Percentiles rank a stretch among this genome's conserved stretches.
These are phyloP conservation scores for Nylanderia fulva DNA, from an alignment of 1,140 invertebrate species.

Conservation along the genomic window DNA sequence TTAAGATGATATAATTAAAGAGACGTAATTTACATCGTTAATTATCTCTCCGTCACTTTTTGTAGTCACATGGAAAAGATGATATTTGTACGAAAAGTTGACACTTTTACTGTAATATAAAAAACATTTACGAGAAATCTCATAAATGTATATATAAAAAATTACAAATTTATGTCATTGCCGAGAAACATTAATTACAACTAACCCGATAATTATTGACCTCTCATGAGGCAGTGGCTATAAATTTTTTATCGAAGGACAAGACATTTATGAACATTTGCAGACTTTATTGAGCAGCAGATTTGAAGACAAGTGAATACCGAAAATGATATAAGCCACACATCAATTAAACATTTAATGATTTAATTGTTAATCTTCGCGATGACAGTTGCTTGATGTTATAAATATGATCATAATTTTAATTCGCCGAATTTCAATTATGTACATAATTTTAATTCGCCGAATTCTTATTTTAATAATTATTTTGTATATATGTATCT, in stretches of 20 bases:
- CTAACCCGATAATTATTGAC: conserved; percentile 69
- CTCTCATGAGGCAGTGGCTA: conserved; percentile 53
- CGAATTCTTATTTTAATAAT: too few relatives aligned
- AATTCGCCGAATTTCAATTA: too few relatives aligned
- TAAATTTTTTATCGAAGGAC: conserved; percentile 64
- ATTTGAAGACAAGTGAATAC: not conserved
- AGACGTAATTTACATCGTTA: conserved; percentile 1
- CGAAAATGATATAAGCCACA: not conserved
- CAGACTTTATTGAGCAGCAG: conserved; percentile 53
- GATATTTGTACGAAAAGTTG: not conserved
- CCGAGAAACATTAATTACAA: conserved; percentile 71
- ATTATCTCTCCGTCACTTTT: conserved; percentile 13
- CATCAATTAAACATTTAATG: conserved; percentile 16
- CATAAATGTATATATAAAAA: conserved; percentile 69
- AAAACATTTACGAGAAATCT: conserved; percentile 58
- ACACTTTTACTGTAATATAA: conserved; percentile 8
- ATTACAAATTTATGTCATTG: conserved; percentile 29
- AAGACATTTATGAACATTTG: conserved; percentile 66
- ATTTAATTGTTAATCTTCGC: too few relatives aligned
- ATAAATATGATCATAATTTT: too few relatives aligned
- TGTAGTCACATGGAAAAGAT: not conserved
- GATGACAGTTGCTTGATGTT: too few relatives aligned
- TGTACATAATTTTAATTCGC: too few relatives aligned
- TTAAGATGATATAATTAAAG: conserved; percentile 7
- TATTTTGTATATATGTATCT: too few relatives aligned